Conservation (phyloP, 2,888 invertebrate species). For the Cenopis cana region DNA sequence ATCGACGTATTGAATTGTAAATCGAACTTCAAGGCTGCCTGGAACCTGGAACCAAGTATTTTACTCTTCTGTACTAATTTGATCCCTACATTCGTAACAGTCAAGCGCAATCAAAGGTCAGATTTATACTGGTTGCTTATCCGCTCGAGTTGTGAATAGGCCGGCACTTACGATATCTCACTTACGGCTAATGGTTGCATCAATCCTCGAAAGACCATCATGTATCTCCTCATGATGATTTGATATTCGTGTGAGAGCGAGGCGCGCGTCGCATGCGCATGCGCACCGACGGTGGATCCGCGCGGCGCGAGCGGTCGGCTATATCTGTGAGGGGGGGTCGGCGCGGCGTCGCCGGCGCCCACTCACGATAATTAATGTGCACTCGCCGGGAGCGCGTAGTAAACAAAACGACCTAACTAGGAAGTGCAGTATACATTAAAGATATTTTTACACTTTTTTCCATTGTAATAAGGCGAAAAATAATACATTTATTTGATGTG, state of each 20-base stretch:
- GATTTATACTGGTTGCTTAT: background rate
- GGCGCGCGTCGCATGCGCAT: background rate
- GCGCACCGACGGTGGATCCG: constrained; percentile 17
- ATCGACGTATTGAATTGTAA: constrained; percentile 11
- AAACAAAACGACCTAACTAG: background rate
- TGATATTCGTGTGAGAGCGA: constrained; percentile 3
- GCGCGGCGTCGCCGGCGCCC: background rate
- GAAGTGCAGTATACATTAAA: background rate
- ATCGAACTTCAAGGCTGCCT: constrained; percentile 8
- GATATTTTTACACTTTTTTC: background rate
- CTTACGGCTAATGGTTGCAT: constrained; percentile 22
- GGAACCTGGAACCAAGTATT: background rate
- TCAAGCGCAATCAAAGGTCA: background rate
- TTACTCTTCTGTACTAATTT: no score
- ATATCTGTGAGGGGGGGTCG: background rate
- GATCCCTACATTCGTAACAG: background rate
- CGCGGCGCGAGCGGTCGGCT: background rate
- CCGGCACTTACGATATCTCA: constrained; percentile 27
- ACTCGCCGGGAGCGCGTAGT: background rate
- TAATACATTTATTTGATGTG: no score
- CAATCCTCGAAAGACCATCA: constrained; percentile 33
- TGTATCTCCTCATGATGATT: no score
- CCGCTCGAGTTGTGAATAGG: background rate
- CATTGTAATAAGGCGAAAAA: no score
- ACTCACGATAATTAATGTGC: background rate